Evolutionary conservation across 1,140 invertebrate species (phyloP), one percentile per base, ranked within the genome.

Genomic region (Tenebrio molitor): DNA sequence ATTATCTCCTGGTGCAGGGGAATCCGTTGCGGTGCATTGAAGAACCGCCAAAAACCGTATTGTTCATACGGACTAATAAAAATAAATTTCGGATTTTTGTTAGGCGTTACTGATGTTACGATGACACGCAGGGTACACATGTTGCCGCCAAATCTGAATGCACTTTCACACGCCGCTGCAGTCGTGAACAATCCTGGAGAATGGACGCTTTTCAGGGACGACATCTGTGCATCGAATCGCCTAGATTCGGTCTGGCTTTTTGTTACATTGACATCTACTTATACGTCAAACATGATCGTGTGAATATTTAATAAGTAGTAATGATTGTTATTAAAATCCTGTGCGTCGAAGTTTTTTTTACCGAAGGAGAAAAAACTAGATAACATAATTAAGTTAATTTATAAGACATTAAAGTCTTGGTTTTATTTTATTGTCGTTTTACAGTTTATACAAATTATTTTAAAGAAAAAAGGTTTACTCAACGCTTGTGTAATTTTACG

Each of bases 331-430:
- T 53, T 53, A 53, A 3, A 44, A 53, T 25, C 19, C 8, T 15
- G 2, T 39, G n/a, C 36, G 23, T 25, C 23, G 50, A 15, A n/a
- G 1, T 10, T 58, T 58, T 29, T 29, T 8, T 25, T 7, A 29
- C 17, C 42, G 19, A 14, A 25, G 10, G n/a, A 2, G 23, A 25
- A 58, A 58, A 58, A 29, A 58, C 2, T 3, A 29, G 23, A 58
- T 58, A 58, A 58, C 50, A 58, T 58, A 58, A 58, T 58, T 58
- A 58, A 58, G 21, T 58, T 58, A 58, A 58, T 58, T 58, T 58
- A 58, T 58, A 33, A 58, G 50, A 58, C 50, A 58, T 58, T 58
- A 58, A 58, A 58, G 12, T 29, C 23, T 21, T 25, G 23, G 23
- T 29, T 58, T 58, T 25, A 33, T 58, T 58, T 58, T 58, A 58